Base-by-base conservation (phyloP, 2,113 vertebrate genomes). In the Lagopus leucura region DNA sequence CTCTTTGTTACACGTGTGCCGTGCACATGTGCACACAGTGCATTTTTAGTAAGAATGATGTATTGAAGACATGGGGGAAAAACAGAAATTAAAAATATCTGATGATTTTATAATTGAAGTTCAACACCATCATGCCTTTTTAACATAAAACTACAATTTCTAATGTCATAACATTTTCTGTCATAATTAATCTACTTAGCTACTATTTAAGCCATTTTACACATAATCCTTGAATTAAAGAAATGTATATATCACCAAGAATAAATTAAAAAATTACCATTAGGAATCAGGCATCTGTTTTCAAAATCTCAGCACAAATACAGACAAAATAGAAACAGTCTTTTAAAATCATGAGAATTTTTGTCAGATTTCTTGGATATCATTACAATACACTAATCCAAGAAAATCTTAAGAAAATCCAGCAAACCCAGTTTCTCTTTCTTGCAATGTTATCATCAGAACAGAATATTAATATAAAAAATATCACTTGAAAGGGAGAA, bases 1-100 rank as follows among this genome's bases (percentile, higher is more conserved):
- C 10, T 13, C 10, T 61, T 48, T 47, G 19, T 32, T 22, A 60
- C 1, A 30, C 11, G 43, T 0, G 1, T 17, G 4, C 58, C 47
- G 74, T 3, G 21, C 42, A 42, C 10, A 10, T 6, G 8, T 50
- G 30, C 12, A 28, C 63, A 38, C 5, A 67, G 20, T 10, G 21
- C 19, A 11, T 43, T 38, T 70, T 61, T 32, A 15, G 3, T 40
- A 57, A 28, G 11, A 42, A 75, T 16, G 19, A 73, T 9, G 6
- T 45, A 43, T 0, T 69, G n/a, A 87, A 83, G 28, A 55, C 3
- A 55, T 36, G 38, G 4, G 21, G 22, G 22, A 34, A 70, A 90
- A 74, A 85, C 11, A 71, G 8, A 79, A 72, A 36, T 5, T 0
- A 30, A 79, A 70, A 34, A 45, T 64, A 38, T 17, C 0, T 0